These are phyloP conservation scores for Paradisaea rubra DNA, from an alignment of 2,113 vertebrate genomes.

Conservation along the genomic window DNA sequence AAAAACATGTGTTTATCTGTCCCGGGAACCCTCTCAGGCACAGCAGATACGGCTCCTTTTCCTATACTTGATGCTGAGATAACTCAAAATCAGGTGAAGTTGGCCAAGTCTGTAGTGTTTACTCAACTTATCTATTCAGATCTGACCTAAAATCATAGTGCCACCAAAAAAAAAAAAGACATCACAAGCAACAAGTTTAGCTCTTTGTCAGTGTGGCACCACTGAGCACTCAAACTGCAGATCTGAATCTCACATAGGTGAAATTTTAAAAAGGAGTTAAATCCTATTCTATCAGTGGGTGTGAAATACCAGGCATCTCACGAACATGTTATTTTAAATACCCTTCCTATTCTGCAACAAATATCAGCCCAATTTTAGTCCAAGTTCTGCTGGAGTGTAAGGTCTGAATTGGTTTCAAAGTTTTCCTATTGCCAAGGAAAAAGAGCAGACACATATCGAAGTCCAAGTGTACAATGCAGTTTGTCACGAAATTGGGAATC, in stretches of 20 bases:
- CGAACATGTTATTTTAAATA: conserved; percentile 14
- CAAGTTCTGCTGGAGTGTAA: background rate
- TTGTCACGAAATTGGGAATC: conserved; percentile 38
- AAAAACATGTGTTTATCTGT: background rate
- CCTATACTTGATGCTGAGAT: background rate
- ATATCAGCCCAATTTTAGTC: conserved; percentile 23
- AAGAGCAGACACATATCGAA: background rate
- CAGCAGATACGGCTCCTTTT: background rate
- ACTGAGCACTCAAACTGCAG: background rate
- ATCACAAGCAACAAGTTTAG: background rate
- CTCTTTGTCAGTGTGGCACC: background rate
- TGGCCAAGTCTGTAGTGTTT: background rate
- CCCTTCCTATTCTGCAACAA: background rate
- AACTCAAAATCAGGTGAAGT: background rate
- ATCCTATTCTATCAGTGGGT: background rate
- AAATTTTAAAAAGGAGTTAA: background rate
- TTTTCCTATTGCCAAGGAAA: conserved; percentile 21
- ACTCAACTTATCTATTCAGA: background rate
- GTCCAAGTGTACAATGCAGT: conserved; percentile 4
- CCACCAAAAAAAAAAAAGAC: background rate
- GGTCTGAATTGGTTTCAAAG: conserved; percentile 1
- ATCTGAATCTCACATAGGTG: background rate
- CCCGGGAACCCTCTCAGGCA: background rate
- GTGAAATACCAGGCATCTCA: conserved; percentile 12
- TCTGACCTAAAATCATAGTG: background rate